Conservation (phyloP, 2,797 vertebrate genomes). For the Lepidocolaptes lacrymiger region DNA sequence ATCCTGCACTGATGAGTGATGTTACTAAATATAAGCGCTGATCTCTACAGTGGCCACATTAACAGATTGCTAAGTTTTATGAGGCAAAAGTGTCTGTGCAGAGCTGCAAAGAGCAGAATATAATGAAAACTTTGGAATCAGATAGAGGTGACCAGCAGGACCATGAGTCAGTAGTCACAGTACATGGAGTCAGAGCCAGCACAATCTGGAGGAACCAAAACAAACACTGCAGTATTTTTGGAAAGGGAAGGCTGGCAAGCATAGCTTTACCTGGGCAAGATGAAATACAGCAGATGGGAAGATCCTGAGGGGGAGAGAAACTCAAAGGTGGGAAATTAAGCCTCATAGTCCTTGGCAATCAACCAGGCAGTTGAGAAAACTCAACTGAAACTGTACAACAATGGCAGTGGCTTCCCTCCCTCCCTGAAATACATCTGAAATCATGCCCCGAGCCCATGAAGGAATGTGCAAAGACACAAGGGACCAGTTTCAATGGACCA, state of each 20-base stretch:
- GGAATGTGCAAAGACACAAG: neutral
- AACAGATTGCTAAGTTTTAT: slow-evolving; percentile 19
- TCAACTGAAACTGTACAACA: neutral
- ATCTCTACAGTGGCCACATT: slow-evolving; percentile 7
- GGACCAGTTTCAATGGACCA: neutral
- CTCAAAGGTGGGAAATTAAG: slow-evolving; percentile 34
- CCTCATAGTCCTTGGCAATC: slow-evolving; percentile 33
- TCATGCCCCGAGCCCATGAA: neutral
- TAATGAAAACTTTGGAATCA: slow-evolving; percentile 30
- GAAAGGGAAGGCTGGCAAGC: slow-evolving; percentile 46
- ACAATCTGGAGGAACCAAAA: slow-evolving; percentile 59
- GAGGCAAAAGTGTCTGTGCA: neutral
- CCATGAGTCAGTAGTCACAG: slow-evolving; percentile 29
- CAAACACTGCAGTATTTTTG: slow-evolving; percentile 53
- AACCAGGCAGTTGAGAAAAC: slow-evolving; percentile 40
- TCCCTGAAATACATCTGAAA: neutral
- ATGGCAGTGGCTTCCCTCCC: neutral
- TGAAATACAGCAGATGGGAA: slow-evolving; percentile 60
- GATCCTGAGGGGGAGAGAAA: slow-evolving; percentile 24
- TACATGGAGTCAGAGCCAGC: slow-evolving; percentile 20
- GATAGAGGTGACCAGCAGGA: slow-evolving; percentile 19
- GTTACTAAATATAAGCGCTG: slow-evolving; percentile 37
- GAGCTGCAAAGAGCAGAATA: slow-evolving; percentile 11
- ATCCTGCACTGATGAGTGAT: neutral
- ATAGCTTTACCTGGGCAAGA: slow-evolving; percentile 54